Base-by-base conservation (phyloP, 2,113 vertebrate genomes). In the Empidonax alnorum region DNA sequence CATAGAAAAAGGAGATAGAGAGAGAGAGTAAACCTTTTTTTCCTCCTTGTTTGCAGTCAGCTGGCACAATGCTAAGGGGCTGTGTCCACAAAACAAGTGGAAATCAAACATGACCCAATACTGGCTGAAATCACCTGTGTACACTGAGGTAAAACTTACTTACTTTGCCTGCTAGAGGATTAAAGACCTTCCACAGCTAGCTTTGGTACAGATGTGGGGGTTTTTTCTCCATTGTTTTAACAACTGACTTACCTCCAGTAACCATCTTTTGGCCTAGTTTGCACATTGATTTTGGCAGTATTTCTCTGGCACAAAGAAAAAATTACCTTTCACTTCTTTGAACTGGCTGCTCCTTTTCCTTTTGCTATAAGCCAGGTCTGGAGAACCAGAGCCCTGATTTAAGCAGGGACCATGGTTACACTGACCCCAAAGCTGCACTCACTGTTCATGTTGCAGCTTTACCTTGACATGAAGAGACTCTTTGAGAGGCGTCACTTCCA, bases 401-500 rank as follows among this genome's bases (percentile, higher is more conserved):
- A 73, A 84, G 46, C n/a, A 59, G 85, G 50, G 30, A n/a, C 33
- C 11, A 27, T 1, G 2, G 28, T 27, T 47, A 68, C 52, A 37
- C 9, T 31, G 62, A 68, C 30, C 42, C n/a, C 82, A 63, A 27
- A 77, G 52, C 22, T 47, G 37, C 55, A 61, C 25, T 52, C 16
- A 1, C 5, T 41, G 76, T 42, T 82, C 37, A 46, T 3, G 6
- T 25, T 84, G 73, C 55, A 79, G 67, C 73, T 87, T 72, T 58
- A 10, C 30, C 42, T 52, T 27, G 62, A 61, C 67, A 18, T 1
- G 18, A 44, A 73, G 24, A 81, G 28, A 58, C 20, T 53, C 42
- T 42, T 47, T 37, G 41, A 95, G 77, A 61, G 94, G 88, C 22
- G 20, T 97, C 86, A 62, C 77, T 94, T 95, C 84, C 93, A 95